Percentiles rank a stretch among this genome's conserved stretches.
Conservation (phyloP, 2,888 invertebrate genomes). For the Ceraclea dissimilis region DNA sequence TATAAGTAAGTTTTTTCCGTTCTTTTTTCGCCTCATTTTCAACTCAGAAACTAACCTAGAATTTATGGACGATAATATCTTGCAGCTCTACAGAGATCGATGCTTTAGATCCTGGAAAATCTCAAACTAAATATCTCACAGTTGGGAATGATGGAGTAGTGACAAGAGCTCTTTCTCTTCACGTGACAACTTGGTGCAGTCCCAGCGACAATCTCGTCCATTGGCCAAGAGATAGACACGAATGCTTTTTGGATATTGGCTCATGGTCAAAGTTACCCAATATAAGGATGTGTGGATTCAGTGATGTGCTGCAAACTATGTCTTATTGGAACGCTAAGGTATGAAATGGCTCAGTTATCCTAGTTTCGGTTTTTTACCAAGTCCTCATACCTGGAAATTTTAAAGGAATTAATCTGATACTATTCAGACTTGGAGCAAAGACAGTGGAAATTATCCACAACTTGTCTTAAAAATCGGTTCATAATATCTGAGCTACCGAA, state of each 20-base stretch:
- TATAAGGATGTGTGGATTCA: no score
- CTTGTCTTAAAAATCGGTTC: no score
- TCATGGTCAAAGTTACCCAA: constrained; percentile 27
- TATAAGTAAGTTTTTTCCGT: constrained; percentile 34
- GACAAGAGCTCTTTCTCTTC: background rate
- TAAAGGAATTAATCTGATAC: no score
- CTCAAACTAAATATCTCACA: background rate
- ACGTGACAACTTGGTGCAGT: constrained; percentile 10
- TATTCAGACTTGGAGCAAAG: no score
- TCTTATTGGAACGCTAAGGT: no score
- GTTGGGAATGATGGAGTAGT: background rate
- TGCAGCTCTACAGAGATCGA: background rate
- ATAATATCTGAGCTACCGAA: no score
- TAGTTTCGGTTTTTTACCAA: no score
- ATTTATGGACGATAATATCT: background rate
- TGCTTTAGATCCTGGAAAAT: background rate
- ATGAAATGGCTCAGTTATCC: no score
- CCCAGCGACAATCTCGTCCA: constrained; percentile 30
- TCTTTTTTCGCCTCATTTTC: background rate
- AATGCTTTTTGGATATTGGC: constrained; percentile 35
- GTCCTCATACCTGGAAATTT: no score
- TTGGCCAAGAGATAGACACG: constrained; percentile 39
- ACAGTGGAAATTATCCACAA: no score
- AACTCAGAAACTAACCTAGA: no score
- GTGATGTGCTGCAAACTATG: no score